These are phyloP conservation scores for Todiramphus chloris DNA, from an alignment of 2,113 vertebrate species.

Conservation along the genomic window DNA sequence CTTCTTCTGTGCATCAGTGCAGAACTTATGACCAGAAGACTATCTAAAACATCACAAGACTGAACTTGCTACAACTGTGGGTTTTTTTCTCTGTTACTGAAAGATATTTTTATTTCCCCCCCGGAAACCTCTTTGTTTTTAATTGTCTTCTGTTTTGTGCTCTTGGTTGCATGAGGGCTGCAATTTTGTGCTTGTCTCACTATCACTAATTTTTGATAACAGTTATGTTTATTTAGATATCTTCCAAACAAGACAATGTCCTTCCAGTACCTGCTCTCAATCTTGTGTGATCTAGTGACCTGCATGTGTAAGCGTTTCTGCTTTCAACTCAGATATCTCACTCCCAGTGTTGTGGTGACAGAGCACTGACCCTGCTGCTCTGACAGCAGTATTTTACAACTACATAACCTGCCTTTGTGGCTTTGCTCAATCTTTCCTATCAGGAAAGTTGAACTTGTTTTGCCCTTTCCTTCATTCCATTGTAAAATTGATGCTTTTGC, in stretches of 20 bases:
- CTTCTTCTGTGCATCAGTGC: not conserved
- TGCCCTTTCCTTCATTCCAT: not conserved
- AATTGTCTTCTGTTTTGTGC: not conserved
- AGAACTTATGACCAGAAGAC: not conserved
- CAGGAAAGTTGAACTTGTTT: not conserved
- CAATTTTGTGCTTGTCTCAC: not conserved
- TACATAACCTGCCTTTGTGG: not conserved
- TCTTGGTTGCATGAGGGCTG: rapidly evolving
- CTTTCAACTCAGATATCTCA: not conserved
- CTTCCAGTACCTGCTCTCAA: not conserved
- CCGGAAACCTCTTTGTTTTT: not conserved
- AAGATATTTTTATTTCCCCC: not conserved
- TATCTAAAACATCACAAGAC: not conserved
- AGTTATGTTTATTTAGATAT: not conserved
- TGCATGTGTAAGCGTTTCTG: rapidly evolving
- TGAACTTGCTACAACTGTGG: not conserved
- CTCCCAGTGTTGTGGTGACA: not conserved
- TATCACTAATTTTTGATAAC: not conserved
- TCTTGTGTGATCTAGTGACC: not conserved
- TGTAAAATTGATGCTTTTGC: not conserved
- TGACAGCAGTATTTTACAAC: not conserved
- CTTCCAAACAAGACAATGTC: not conserved
- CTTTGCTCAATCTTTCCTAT: not conserved
- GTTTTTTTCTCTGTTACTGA: not conserved
- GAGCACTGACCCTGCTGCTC: not conserved